Evolutionary conservation across 1,140 invertebrate species (phyloP).

Genomic region (Microplitis mediator): DNA sequence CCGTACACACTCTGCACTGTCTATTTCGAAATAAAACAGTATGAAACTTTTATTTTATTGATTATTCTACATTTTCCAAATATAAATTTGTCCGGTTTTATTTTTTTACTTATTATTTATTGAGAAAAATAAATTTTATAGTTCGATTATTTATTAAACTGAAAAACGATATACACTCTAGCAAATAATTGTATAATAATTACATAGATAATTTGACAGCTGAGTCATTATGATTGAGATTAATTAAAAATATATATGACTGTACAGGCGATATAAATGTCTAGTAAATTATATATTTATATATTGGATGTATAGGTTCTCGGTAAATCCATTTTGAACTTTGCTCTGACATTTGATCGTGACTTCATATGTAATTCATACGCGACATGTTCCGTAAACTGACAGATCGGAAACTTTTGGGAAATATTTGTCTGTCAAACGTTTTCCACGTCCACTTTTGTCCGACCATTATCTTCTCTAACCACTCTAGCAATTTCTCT

Average conservation of each 20-base stretch:
- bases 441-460: conserved; percentile 26
- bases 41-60: conserved; percentile 14
- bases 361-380: conserved; percentile 25
- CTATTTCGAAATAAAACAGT: neutral
- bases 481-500: neutral
- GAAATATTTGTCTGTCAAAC: conserved; percentile 26
- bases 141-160: neutral
- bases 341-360: neutral
- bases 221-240: neutral
- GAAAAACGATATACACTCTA: neutral
- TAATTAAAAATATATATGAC: neutral
- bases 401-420: conserved; percentile 21
- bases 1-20: neutral
- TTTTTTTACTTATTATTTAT: neutral
- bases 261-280: neutral
- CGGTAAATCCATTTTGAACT: neutral
- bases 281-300: neutral
- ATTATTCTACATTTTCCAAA: neutral
- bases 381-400: conserved; percentile 8
- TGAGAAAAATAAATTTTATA: neutral
- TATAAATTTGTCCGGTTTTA: neutral
- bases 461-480: conserved; percentile 17
- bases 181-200: neutral
- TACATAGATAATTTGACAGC: neutral
- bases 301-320: neutral